Conservation (phyloP, 2,888 invertebrate genomes). For the Taphrorychus bicolor region DNA sequence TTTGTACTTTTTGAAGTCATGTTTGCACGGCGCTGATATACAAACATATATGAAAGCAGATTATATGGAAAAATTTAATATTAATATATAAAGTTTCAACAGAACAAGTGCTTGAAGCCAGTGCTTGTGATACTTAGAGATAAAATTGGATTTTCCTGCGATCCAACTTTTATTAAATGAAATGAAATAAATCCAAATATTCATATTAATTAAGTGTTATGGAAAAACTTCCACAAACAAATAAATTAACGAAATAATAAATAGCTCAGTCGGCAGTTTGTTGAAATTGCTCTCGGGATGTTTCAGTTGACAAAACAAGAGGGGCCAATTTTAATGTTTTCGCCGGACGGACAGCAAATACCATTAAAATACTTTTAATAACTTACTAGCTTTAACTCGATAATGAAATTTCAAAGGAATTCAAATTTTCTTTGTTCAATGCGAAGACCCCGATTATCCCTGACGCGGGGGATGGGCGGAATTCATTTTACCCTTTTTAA, state of each 20-base stretch:
- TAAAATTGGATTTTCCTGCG: neutral
- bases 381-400: slow-evolving; percentile 35
- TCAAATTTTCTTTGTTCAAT: slow-evolving; percentile 42
- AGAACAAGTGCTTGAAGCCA: neutral
- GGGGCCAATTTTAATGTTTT: slow-evolving; percentile 22
- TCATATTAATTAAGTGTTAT: too few species aligned
- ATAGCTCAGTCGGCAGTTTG: too few species aligned
- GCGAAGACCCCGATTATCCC: slow-evolving; percentile 25
- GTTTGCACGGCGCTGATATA: too few species aligned
- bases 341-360: slow-evolving; percentile 13
- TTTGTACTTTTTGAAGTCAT: neutral
- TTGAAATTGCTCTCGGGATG: too few species aligned
- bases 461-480: slow-evolving; percentile 18
- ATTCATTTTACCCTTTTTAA: slow-evolving; percentile 41
- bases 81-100: neutral
- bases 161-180: too few species aligned
- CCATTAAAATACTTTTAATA: slow-evolving; percentile 40
- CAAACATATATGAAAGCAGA: neutral
- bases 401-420: slow-evolving; percentile 42
- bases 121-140: neutral
- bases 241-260: too few species aligned
- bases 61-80: neutral
- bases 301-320: slow-evolving; percentile 16
- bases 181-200: too few species aligned
- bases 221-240: too few species aligned